Percentiles rank a stretch among this genome's conserved stretches.
Conservation (phyloP, 1,140 invertebrate genomes). For the Diplogasteroides magnus region DNA sequence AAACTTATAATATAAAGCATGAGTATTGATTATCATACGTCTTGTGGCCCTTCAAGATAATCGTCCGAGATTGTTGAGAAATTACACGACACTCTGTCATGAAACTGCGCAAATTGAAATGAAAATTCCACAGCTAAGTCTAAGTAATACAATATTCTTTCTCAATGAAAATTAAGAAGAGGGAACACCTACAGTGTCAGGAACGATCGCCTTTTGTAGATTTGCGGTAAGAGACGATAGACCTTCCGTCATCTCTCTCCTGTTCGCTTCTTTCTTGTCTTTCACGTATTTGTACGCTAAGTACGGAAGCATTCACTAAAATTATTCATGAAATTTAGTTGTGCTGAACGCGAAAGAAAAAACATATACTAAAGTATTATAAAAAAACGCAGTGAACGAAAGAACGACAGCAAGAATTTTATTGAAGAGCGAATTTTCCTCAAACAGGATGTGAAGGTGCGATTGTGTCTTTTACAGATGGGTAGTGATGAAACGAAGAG, state of each 20-base stretch:
- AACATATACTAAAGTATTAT: no score
- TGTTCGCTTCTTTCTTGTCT: constrained; percentile 19
- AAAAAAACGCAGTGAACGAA: no score
- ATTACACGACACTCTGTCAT: background rate
- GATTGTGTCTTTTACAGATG: no score
- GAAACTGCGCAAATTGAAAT: background rate
- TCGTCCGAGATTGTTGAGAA: background rate
- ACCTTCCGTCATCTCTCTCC: constrained; percentile 20
- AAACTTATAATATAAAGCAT: no score
- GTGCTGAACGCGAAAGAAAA: no score
- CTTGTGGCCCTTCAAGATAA: no score
- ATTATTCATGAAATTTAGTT: background rate
- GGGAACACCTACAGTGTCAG: constrained; percentile 16
- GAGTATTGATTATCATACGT: no score
- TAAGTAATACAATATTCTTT: background rate
- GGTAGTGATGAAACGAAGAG: no score
- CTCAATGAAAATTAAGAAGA: background rate
- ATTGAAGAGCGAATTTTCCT: no score
- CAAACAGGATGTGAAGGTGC: no score
- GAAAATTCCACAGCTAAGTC: background rate
- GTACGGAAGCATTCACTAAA: constrained; percentile 27
- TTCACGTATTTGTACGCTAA: constrained; percentile 24
- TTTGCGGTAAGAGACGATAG: constrained; percentile 17
- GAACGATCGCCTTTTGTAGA: constrained; percentile 15
- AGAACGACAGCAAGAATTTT: no score